Conservation (phyloP, 64 coral and sea anemone species). For the Montipora efflorescens region DNA sequence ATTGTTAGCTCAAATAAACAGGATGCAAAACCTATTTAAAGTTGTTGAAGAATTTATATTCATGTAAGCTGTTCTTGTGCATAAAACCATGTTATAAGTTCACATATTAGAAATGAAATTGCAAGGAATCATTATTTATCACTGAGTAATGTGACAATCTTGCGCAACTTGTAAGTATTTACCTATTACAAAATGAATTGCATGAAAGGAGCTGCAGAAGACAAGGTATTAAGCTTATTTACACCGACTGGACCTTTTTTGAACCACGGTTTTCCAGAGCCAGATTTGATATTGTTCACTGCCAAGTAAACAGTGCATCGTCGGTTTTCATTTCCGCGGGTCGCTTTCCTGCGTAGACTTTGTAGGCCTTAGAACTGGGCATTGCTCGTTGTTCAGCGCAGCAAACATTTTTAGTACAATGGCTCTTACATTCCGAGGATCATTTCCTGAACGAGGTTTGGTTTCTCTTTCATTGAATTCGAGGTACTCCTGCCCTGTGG, state of each 20-base stretch:
- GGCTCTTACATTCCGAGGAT: slow-evolving; percentile 57
- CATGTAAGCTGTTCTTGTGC: too few species aligned
- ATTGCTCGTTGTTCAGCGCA: slow-evolving; percentile 5
- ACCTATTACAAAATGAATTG: too few species aligned
- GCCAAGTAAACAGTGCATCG: slow-evolving; percentile 76
- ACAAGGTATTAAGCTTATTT: slow-evolving; percentile 53
- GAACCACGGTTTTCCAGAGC: background rate
- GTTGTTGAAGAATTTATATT: too few species aligned
- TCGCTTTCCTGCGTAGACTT: background rate
- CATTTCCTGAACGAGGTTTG: slow-evolving; percentile 65
- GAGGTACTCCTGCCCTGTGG: slow-evolving; percentile 64
- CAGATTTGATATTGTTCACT: slow-evolving; percentile 65
- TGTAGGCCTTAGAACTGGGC: slow-evolving; percentile 5
- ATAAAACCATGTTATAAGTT: too few species aligned
- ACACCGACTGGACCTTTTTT: slow-evolving; percentile 50
- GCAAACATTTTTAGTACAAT: slow-evolving; percentile 55
- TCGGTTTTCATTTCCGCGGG: slow-evolving; percentile 70
- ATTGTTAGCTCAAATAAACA: too few species aligned
- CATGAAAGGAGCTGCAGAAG: too few species aligned
- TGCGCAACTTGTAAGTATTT: too few species aligned
- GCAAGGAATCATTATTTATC: too few species aligned
- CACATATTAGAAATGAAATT: too few species aligned
- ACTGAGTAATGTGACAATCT: too few species aligned
- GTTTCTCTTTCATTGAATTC: slow-evolving; percentile 76
- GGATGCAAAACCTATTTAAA: too few species aligned